Evolutionary conservation across 1,140 invertebrate species (phyloP).

Genomic region (Nixonia krombeini): DNA sequence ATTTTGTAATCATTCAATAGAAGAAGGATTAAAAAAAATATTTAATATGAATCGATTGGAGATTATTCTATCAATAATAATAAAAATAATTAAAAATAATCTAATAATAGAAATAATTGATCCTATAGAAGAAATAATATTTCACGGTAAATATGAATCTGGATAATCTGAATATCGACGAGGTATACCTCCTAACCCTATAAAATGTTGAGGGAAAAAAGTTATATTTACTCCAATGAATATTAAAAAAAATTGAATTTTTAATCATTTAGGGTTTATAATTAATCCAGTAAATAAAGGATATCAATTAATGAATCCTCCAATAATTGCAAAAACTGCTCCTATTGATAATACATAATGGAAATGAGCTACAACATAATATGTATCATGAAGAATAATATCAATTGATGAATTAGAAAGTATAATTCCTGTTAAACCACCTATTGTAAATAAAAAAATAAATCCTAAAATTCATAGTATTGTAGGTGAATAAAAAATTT

Average conservation of each 20-base stretch:
- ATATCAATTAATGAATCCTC: constrained; percentile 78
- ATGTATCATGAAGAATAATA: constrained; percentile 76
- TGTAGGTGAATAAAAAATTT: constrained; percentile 72
- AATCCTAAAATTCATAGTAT: constrained; percentile 79
- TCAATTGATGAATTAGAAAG: constrained; percentile 79
- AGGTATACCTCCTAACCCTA: constrained; percentile 81
- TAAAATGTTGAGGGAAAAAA: constrained; percentile 84
- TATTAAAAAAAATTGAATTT: constrained; percentile 76
- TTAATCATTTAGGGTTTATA: constrained; percentile 73
- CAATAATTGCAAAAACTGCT: constrained; percentile 81
- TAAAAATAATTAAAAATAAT: constrained; percentile 73
- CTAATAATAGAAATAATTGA: constrained; percentile 73
- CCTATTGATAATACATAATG: constrained; percentile 73
- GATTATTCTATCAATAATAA: constrained; percentile 70
- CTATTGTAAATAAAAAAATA: constrained; percentile 79
- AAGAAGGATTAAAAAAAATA: constrained; percentile 65
- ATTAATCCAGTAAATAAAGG: constrained; percentile 75
- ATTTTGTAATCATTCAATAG: constrained; percentile 75
- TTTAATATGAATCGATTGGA: constrained; percentile 63
- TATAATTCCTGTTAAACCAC: constrained; percentile 77
- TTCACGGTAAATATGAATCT: constrained; percentile 76
- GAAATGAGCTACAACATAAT: constrained; percentile 77
- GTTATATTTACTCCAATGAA: constrained; percentile 81
- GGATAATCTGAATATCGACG: constrained; percentile 82
- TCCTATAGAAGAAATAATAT: constrained; percentile 77